Base-by-base conservation (phyloP, 2,888 invertebrate genomes). In the Sisyra nigra region DNA sequence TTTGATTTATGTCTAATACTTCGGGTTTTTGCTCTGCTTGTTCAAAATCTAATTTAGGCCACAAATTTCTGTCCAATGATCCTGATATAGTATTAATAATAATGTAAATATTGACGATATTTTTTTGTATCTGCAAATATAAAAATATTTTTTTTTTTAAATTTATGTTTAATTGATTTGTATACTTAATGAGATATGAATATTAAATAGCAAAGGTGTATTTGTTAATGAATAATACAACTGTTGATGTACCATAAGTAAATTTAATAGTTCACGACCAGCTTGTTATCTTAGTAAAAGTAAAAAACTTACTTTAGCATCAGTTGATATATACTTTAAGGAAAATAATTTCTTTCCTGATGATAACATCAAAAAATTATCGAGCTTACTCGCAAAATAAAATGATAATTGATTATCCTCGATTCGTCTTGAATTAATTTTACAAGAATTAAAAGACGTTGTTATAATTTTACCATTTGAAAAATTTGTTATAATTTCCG, bases 1-100 rank as follows among this genome's bases (percentile, higher is more conserved):
- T 66, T 10, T 43, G 15, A 17, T 30, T 30, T 13, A 13, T 29
- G n/a, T 42, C 37, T 13, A 17, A 30, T 17, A 31, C 24, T 3
- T 15, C 15, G 35, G 36, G 15, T 15, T 19, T 24, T 37, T 42
- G 9, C 3, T n/a, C 10, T 33, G 30, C 8, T 37, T 34, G 13
- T 9, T 9, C 39, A 5, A 37, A 19, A n/a, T 29, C 14, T 29
- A 41, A 19, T 45, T 37, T 41, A 42, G 42, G 31, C 35, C 41
- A 8, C 53, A 47, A 7, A 49, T 36, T 3, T 45, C 31, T 33
- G 46, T 59, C 56, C 49, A 85, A 87, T 15, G 70, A 73, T 4
- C 82, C 57, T 48, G 74, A 72, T 49, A 86, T 63, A 40, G 74
- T 77, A 57, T 81, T 79, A 33, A 86, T 64, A 54, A 76, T 76